Percentiles rank a stretch among this genome's conserved stretches.
Evolutionary conservation across 2,888 invertebrate species (phyloP).

Genomic region (Ectemnius cavifrons): DNA sequence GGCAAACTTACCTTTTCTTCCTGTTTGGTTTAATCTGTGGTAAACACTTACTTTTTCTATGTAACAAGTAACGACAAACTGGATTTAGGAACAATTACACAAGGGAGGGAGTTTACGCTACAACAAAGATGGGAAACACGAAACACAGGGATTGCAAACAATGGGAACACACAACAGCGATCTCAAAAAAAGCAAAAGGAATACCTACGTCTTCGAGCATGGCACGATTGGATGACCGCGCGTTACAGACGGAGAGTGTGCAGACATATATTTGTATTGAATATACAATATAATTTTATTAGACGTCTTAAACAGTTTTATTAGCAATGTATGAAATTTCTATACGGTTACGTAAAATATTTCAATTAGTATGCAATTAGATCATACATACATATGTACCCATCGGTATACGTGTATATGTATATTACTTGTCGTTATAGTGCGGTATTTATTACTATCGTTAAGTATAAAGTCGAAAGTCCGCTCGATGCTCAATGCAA

Average conservation of each 20-base stretch:
- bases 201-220: background rate
- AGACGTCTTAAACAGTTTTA: constrained; percentile 69
- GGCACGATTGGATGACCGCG: background rate
- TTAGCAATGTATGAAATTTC: constrained; percentile 72
- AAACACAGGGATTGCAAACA: constrained; percentile 14
- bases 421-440: constrained; percentile 38
- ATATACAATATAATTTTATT: constrained; percentile 74
- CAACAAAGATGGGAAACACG: background rate
- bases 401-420: constrained; percentile 53
- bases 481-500: background rate
- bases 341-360: constrained; percentile 69
- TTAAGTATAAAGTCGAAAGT: constrained; percentile 57
- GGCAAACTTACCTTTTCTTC: constrained; percentile 18
- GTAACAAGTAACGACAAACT: too few relatives aligned
- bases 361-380: constrained; percentile 54
- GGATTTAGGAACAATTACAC: too few relatives aligned
- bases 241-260: constrained; percentile 20
- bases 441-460: constrained; percentile 38
- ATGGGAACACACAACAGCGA: background rate
- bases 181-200: background rate
- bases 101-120: background rate
- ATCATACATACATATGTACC: constrained; percentile 53
- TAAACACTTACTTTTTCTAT: too few relatives aligned
- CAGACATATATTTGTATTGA: constrained; percentile 59
- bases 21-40: background rate